Conservation (phyloP, 2,797 vertebrate genomes). For the Lutjanus campechanus region DNA sequence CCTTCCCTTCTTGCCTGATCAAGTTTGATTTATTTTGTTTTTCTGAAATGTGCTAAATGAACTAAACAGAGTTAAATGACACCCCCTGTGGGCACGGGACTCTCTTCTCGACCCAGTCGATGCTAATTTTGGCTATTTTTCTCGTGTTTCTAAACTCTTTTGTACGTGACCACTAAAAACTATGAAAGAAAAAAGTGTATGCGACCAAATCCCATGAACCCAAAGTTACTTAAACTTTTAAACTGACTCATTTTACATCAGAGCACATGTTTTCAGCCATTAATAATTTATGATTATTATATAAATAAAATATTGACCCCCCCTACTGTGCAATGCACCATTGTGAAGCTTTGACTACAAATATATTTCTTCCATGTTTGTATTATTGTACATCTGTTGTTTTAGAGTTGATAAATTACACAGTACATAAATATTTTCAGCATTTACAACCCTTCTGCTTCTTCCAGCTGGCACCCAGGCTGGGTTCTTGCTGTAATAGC, state of each 20-base stretch:
- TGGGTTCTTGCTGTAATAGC: background rate
- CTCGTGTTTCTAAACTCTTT: slow-evolving; percentile 6
- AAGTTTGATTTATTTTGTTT: slow-evolving; percentile 53
- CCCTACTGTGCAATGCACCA: background rate
- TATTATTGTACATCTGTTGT: slow-evolving; percentile 12
- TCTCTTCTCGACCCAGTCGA: slow-evolving; percentile 13
- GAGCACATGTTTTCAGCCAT: slow-evolving; percentile 9
- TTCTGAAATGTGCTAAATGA: slow-evolving; percentile 43
- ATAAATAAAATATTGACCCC: background rate
- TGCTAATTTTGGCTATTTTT: slow-evolving; percentile 36
- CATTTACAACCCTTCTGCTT: slow-evolving; percentile 22
- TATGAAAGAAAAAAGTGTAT: background rate
- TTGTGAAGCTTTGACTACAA: slow-evolving; percentile 3
- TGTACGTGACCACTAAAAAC: background rate
- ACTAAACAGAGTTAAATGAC: slow-evolving; percentile 39
- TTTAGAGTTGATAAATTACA: slow-evolving; percentile 2
- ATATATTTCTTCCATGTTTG: slow-evolving; percentile 13
- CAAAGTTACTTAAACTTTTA: background rate
- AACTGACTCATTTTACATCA: slow-evolving; percentile 2
- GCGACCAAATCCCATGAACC: slow-evolving; percentile 11
- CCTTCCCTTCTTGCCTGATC: slow-evolving; percentile 3
- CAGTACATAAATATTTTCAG: background rate
- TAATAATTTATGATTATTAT: slow-evolving; percentile 7
- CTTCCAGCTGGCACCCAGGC: slow-evolving; percentile 12
- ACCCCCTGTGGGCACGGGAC: slow-evolving; percentile 4